phyloP scores from a whole-genome alignment of 2,797 vertebrate species.

The Enteromius fasciolatus region DNA sequence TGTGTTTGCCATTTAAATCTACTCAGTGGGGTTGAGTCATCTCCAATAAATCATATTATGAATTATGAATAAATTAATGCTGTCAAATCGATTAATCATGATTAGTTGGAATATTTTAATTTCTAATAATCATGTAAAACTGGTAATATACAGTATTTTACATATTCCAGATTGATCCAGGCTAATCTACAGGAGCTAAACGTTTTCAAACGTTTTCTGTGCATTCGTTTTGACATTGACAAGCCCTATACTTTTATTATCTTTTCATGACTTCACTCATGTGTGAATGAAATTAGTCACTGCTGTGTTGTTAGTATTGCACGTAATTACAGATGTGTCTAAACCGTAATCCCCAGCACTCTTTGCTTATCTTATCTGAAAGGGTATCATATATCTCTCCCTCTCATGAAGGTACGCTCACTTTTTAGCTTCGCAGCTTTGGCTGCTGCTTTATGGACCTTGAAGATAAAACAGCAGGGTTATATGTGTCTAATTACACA shows the following conservation, averaged over 20 bases:
- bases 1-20: background rate
- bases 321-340: conserved; percentile 31
- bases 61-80: background rate
- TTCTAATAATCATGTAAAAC: background rate
- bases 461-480: conserved; percentile 26
- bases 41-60: background rate
- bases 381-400: conserved; percentile 34
- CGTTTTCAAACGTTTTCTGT: background rate
- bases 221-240: conserved; percentile 20
- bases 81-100: background rate
- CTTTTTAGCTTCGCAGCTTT: conserved; percentile 9
- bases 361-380: conserved; percentile 9
- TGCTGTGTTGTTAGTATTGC: conserved; percentile 26
- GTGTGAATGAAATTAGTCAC: conserved; percentile 40
- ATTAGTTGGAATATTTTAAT: background rate
- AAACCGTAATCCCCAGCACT: conserved; percentile 9
- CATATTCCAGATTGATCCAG: background rate
- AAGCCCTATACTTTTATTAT: conserved; percentile 26
- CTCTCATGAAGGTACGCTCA: conserved; percentile 17
- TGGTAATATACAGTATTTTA: background rate
- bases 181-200: background rate
- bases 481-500: conserved; percentile 51
- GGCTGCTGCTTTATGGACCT: conserved; percentile 14
- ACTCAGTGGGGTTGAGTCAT: background rate
- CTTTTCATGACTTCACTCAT: conserved; percentile 30